Evolutionary conservation across 1,140 invertebrate genomes (phyloP).

Genomic region (Nephotettix cincticeps): DNA sequence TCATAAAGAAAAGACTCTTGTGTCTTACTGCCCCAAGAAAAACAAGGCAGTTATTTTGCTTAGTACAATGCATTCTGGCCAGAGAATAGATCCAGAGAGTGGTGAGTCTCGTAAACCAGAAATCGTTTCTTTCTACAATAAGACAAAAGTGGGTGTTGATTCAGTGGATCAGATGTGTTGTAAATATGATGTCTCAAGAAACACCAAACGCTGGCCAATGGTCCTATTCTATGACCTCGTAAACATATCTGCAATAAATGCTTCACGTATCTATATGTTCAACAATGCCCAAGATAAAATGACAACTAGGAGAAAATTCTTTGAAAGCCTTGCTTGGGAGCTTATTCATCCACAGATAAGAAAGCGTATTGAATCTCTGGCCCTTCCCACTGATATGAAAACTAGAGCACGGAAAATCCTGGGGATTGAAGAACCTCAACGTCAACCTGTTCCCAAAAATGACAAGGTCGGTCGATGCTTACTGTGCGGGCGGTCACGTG

Average conservation of each 20-base stretch:
- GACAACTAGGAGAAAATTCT: background rate
- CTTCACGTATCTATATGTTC: background rate
- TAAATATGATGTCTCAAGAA: too few species aligned
- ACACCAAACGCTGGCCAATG: too few species aligned
- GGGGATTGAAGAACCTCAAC: background rate
- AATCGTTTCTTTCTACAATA: too few species aligned
- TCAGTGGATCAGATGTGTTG: too few species aligned
- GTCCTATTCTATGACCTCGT: background rate
- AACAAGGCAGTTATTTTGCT: too few species aligned
- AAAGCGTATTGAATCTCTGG: background rate
- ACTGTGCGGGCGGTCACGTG: background rate
- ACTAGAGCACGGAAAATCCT: background rate
- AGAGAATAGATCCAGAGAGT: too few species aligned
- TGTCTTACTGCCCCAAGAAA: too few species aligned
- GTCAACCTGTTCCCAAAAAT: background rate
- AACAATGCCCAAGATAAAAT: background rate
- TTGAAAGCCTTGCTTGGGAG: background rate
- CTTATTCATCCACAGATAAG: constrained; percentile 19
- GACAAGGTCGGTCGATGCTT: background rate
- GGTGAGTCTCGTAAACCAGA: too few species aligned
- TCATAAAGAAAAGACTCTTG: too few species aligned
- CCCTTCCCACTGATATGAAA: constrained; percentile 16
- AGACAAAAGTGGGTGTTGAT: too few species aligned
- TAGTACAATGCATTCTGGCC: too few species aligned
- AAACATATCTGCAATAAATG: constrained; percentile 10